Evolutionary conservation across 2,888 invertebrate species (phyloP), one percentile per base, ranked within the genome.

Genomic region (Cactoblastis cactorum): DNA sequence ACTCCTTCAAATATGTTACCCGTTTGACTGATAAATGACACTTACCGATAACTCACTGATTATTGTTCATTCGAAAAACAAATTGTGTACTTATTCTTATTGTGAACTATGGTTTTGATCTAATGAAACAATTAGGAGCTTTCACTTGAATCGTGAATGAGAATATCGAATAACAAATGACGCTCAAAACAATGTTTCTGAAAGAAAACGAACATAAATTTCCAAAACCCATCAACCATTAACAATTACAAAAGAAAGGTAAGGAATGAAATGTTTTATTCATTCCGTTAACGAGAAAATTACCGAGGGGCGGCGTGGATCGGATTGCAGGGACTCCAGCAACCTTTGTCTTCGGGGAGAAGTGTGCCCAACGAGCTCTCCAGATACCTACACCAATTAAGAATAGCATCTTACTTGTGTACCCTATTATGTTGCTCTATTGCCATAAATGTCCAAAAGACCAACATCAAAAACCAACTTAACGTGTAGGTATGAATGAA

Each of bases 261-360:
- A 83, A 83, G 84, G 82, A 85, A 87, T 87, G 79, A 85, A 88
- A 88, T 88, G 87, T 88, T 89, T 89, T 88, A 89, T 88, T 89
- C 88, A 87, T 88, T 81, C 79, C 80, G 82, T 84, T 89, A 88
- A 87, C 87, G 85, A 87, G 87, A 81, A 86, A 87, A 88, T 89
- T 86, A 86, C 87, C 78, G 83, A 81, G 81, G 86, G 81, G 81
- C 74, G 76, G 70, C 65, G 66, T 67, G 77, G 86, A 87, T 88
- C 85, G 81, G 81, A 87, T 87, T 87, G 87, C 87, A 84, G 77
- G 80, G 80, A 80, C 81, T 75, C 76, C 65, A 70, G 69, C 77
- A 76, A 81, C 80, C 85, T 84, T 83, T 84, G 84, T 83, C 84
- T 85, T 84, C 74, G 65, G 80, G 79, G 82, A 80, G 78, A 80